Percentiles rank a stretch among this genome's conserved stretches.
Evolutionary conservation across 2,113 vertebrate genomes (phyloP).

Genomic region (Petrocephalus microphthalmus): DNA sequence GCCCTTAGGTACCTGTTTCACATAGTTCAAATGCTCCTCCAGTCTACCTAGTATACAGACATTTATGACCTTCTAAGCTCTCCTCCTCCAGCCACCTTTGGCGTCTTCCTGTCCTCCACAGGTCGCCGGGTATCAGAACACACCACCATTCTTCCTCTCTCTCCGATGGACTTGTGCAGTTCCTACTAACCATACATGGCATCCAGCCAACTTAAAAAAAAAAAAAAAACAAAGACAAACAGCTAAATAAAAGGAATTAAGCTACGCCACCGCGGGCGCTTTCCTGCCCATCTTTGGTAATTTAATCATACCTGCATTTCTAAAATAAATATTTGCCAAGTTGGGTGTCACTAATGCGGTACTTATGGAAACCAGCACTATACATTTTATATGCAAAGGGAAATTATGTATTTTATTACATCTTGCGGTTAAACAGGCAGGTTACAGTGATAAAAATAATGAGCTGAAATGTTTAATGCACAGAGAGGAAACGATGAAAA

Average conservation of each 20-base stretch:
- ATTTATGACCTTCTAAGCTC: background rate
- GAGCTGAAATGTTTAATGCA: slow-evolving; percentile 3
- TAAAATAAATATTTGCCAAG: background rate
- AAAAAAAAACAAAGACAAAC: background rate
- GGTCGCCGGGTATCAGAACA: background rate
- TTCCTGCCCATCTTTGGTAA: background rate
- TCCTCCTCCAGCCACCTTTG: background rate
- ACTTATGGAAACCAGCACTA: background rate
- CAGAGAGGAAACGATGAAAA: background rate
- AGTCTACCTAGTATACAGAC: background rate
- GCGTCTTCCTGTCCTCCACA: background rate
- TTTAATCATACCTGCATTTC: background rate
- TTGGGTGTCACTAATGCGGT: background rate
- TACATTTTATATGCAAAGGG: background rate
- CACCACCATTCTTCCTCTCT: background rate
- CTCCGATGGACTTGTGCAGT: background rate
- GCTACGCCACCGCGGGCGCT: background rate
- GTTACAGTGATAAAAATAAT: background rate
- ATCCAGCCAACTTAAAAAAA: background rate
- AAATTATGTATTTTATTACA: background rate
- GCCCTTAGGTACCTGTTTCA: background rate
- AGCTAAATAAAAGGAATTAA: background rate
- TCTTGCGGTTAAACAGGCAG: background rate
- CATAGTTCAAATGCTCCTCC: background rate
- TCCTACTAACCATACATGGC: background rate